Percentiles rank a stretch among this genome's conserved stretches.
Evolutionary conservation across 2,797 vertebrate species (phyloP).

Genomic region (Protosalanx chinensis): DNA sequence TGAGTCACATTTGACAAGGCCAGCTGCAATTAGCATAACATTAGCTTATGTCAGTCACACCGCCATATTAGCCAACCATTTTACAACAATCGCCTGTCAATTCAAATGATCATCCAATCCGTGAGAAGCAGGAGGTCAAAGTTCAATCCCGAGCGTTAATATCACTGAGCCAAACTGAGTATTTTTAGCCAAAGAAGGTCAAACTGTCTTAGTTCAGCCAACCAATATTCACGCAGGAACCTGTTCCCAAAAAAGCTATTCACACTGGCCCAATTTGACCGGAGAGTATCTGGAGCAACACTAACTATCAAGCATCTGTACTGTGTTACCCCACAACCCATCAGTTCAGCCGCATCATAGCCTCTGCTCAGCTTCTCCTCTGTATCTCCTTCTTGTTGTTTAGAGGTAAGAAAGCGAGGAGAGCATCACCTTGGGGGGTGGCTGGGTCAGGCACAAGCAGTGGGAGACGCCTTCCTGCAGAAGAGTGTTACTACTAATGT

Average conservation of each 20-base stretch:
- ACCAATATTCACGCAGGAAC: slow-evolving; percentile 22
- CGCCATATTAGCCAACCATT: slow-evolving; percentile 40
- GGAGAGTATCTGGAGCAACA: slow-evolving; percentile 23
- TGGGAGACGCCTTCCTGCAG: too few relatives aligned
- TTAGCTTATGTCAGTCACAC: slow-evolving; percentile 35
- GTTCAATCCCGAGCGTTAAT: slow-evolving; percentile 44
- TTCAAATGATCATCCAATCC: slow-evolving; percentile 24
- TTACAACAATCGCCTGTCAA: slow-evolving; percentile 38
- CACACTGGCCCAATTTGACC: slow-evolving; percentile 32
- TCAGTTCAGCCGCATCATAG: slow-evolving; percentile 39
- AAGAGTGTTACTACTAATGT: too few relatives aligned
- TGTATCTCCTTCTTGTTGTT: background rate
- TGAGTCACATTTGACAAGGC: slow-evolving; percentile 35
- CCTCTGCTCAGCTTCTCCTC: slow-evolving; percentile 38
- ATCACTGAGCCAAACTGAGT: slow-evolving; percentile 39
- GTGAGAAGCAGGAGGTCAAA: slow-evolving; percentile 20
- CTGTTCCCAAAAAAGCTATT: slow-evolving; percentile 46
- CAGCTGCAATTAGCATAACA: slow-evolving; percentile 44
- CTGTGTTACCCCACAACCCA: slow-evolving; percentile 53
- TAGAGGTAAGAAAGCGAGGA: background rate
- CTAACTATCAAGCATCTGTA: slow-evolving; percentile 60
- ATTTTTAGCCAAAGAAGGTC: slow-evolving; percentile 30
- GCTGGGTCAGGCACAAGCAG: background rate
- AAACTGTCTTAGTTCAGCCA: slow-evolving; percentile 31
- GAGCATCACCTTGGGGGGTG: too few relatives aligned